phyloP scores from a whole-genome alignment of 2,797 vertebrate genomes.

The Peromyscus melanophrys region DNA sequence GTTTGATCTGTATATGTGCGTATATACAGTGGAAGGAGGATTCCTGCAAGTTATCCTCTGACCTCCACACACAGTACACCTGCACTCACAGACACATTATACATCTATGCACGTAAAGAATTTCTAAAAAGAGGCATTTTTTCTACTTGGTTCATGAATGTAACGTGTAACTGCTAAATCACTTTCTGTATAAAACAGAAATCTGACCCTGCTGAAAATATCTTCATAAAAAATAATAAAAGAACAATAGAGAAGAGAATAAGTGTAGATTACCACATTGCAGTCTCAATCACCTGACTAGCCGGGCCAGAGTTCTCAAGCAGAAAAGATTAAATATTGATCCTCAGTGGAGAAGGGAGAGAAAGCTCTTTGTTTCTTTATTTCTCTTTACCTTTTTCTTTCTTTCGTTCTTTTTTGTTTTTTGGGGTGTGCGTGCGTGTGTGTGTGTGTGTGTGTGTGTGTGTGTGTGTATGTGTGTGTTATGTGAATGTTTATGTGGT shows the following conservation, averaged over 20 bases:
- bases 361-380: background rate
- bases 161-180: background rate
- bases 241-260: background rate
- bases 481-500: background rate
- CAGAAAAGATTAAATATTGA: conserved; percentile 71
- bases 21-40: background rate
- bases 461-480: background rate
- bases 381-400: background rate
- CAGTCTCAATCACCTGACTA: background rate
- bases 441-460: background rate
- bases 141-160: background rate
- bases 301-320: background rate
- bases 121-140: background rate
- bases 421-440: too few species aligned
- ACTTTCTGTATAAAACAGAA: background rate
- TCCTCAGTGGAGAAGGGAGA: background rate
- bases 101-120: background rate
- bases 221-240: background rate
- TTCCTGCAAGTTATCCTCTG: background rate
- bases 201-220: background rate
- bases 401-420: background rate
- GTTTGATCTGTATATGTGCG: background rate
- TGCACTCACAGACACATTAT: background rate
- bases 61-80: background rate
- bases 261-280: background rate